These are phyloP conservation scores for Holacanthus passer DNA, from an alignment of 2,113 vertebrate genomes.

Conservation along the genomic window DNA sequence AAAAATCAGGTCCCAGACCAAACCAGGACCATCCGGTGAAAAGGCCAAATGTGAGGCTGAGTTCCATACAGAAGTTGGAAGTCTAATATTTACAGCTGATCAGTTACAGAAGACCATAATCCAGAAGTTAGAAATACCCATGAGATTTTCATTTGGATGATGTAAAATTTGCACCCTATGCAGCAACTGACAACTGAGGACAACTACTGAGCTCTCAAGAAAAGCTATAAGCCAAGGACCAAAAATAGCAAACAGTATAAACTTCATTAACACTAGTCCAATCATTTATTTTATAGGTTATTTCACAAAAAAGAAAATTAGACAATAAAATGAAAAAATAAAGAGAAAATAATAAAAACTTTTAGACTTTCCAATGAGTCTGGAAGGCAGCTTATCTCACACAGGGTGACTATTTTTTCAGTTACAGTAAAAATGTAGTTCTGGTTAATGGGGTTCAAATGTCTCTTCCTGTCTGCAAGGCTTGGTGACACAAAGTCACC, in stretches of 20 bases:
- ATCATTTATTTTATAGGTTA: too few species aligned
- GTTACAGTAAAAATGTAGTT: not conserved
- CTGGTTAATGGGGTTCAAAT: slow-evolving; percentile 4
- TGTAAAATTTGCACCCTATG: too few species aligned
- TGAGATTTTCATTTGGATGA: too few species aligned
- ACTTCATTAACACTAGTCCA: not conserved
- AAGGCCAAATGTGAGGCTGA: not conserved
- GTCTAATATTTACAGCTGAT: slow-evolving; percentile 6
- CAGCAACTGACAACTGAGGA: too few species aligned
- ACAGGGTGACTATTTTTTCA: not conserved
- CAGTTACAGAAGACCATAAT: not conserved
- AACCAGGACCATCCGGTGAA: slow-evolving; percentile 5
- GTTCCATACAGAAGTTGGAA: slow-evolving; percentile 6
- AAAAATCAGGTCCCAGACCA: too few species aligned
- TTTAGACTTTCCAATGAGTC: not conserved
- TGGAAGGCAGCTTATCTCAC: not conserved
- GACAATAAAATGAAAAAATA: too few species aligned
- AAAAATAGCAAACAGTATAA: not conserved
- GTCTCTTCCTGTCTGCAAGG: slow-evolving; percentile 33
- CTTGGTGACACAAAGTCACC: slow-evolving; percentile 48
- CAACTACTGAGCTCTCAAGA: too few species aligned
- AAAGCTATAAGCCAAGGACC: not conserved
- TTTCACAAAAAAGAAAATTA: too few species aligned
- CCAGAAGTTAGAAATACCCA: not conserved
- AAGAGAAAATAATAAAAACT: not conserved